Evolutionary conservation across 2,113 vertebrate genomes (phyloP), one percentile per base, ranked within the genome.

Genomic region (Anas platyrhynchos): DNA sequence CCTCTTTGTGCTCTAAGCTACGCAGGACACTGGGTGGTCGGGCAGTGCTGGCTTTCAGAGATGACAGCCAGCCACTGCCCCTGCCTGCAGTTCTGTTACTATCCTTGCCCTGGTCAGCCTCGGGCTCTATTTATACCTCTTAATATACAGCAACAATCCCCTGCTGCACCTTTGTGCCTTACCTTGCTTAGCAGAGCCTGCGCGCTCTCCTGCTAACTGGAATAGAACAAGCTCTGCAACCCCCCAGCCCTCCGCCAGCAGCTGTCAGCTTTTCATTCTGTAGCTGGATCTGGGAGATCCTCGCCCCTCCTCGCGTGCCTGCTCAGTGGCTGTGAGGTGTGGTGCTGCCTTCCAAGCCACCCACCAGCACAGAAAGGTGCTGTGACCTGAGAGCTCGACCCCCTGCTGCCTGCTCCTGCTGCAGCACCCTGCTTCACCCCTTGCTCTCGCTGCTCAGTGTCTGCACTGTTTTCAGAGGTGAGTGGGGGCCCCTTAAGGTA

Each of bases 121-220:
- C 15, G 31, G 80, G 54, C 56, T 94, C 75, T 93, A 78, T 94
- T 93, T 90, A 34, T 91, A 20, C 66, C 68, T 73, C 48, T 56
- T 80, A 44, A 74, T 48, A 93, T 75, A 22, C 14, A 61, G 59
- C 10, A 89, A 41, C 29, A 8, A 23, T 38, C 32, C 88, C 56
- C 41, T 89, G 77, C 83, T 55, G 13, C 3, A 17, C 16, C 0
- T 0, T 13, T 13, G 50, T 6, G 48, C 88, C 79, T 90, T 80
- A 11, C 83, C 65, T 68, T 55, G 72, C 14, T 63, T n/a, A 46
- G 29, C 44, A 75, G 48, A 41, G 43, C 68, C 68, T 71, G 73
- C 22, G 1, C 31, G 22, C 44, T 78, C 67, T 66, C 67, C 27
- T 52, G 8, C 79, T 41, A 20, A 56, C 1, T 1, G 72, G 59